Percentiles rank a stretch among this genome's conserved stretches.
Conservation (phyloP, 2,797 vertebrate genomes). For the Mycteria americana region DNA sequence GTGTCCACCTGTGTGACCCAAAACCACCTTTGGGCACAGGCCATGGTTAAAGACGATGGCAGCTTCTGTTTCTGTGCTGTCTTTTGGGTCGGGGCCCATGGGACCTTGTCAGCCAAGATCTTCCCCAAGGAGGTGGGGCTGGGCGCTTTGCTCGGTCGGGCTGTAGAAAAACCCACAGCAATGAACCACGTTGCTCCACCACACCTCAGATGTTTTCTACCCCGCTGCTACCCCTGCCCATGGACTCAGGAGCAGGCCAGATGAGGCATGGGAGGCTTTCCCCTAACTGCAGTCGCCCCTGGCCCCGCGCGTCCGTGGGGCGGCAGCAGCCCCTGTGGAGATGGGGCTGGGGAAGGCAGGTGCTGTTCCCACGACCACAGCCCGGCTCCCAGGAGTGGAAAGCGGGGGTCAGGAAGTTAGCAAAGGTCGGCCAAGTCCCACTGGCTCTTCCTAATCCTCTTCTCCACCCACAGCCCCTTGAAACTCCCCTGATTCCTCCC, state of each 20-base stretch:
- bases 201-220: background rate
- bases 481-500: constrained; percentile 58
- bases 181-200: rapidly evolving
- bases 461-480: constrained; percentile 62
- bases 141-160: rapidly evolving
- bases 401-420: constrained; percentile 46
- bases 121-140: background rate
- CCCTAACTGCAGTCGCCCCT: background rate
- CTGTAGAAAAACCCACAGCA: background rate
- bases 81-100: background rate
- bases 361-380: constrained; percentile 60
- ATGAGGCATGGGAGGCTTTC: background rate
- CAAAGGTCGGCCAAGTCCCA: constrained; percentile 43
- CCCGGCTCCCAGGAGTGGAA: background rate
- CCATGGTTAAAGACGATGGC: background rate
- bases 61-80: background rate
- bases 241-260: background rate
- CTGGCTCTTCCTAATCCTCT: constrained; percentile 58
- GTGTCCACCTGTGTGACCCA: background rate
- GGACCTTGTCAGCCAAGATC: background rate
- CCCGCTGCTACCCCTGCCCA: rapidly evolving
- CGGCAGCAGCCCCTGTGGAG: background rate
- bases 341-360: constrained; percentile 35
- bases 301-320: background rate
- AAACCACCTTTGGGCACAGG: background rate